Percentiles rank a stretch among this genome's conserved stretches.
Conservation (phyloP, 2,113 vertebrate genomes). For the Silurus meridionalis region DNA sequence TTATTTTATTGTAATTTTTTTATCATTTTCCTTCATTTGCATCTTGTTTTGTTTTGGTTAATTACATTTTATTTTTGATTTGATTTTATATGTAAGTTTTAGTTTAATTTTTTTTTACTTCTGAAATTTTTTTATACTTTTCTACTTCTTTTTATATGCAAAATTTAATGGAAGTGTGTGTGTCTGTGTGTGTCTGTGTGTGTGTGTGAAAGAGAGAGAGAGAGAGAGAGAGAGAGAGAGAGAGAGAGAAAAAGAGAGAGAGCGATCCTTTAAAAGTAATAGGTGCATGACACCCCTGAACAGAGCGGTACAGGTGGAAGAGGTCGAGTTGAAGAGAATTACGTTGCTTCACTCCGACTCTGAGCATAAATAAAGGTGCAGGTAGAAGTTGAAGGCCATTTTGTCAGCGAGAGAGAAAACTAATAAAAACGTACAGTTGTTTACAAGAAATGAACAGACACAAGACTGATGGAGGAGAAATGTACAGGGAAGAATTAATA, state of each 20-base stretch:
- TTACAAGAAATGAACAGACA: constrained; percentile 45
- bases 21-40: too few relatives aligned
- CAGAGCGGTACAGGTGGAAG: neutral
- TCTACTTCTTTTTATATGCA: too few relatives aligned
- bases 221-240: neutral
- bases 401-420: constrained; percentile 21
- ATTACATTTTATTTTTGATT: too few relatives aligned
- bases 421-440: constrained; percentile 46
- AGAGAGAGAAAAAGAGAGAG: neutral
- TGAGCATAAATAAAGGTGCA: neutral
- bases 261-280: neutral
- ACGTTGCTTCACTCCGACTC: constrained; percentile 26
- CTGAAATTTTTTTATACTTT: too few relatives aligned
- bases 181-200: neutral
- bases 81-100: too few relatives aligned
- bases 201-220: neutral
- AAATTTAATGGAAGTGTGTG: neutral
- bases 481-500: constrained; percentile 33
- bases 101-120: too few relatives aligned
- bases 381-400: constrained; percentile 3
- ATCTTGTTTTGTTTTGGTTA: too few relatives aligned
- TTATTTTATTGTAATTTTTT: too few relatives aligned
- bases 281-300: neutral
- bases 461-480: neutral
- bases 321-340: constrained; percentile 5